phyloP scores from a whole-genome alignment of 2,113 vertebrate genomes.

The Coreoperca whiteheadi region DNA sequence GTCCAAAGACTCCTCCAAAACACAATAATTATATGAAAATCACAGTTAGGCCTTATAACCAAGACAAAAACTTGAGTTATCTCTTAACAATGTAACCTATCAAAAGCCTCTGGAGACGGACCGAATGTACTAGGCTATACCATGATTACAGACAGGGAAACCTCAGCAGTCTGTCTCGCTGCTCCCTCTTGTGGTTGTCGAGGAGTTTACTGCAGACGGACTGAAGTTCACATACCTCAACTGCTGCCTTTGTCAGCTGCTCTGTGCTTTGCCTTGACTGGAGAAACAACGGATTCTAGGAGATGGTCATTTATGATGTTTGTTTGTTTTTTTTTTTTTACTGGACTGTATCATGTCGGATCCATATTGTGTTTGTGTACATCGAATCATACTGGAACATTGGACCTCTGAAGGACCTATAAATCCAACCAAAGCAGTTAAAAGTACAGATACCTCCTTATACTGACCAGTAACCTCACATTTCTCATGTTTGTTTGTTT shows the following conservation, averaged over 20 bases:
- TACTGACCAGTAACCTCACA: slow-evolving; percentile 48
- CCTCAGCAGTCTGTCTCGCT: slow-evolving; percentile 39
- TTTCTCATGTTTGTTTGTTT: slow-evolving; percentile 53
- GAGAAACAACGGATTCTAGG: slow-evolving; percentile 55
- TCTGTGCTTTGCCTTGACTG: slow-evolving; percentile 66
- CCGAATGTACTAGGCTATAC: slow-evolving; percentile 57
- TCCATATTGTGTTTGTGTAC: slow-evolving; percentile 50
- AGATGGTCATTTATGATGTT: slow-evolving; percentile 43
- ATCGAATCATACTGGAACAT: slow-evolving; percentile 53
- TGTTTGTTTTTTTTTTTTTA: slow-evolving; percentile 46
- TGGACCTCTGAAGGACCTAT: slow-evolving; percentile 53
- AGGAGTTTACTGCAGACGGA: slow-evolving; percentile 32
- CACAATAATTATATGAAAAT: not conserved
- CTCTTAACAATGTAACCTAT: slow-evolving; percentile 3
- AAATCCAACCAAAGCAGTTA: slow-evolving; percentile 58
- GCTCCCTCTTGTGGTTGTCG: slow-evolving; percentile 40
- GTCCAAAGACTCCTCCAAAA: not conserved
- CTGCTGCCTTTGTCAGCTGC: slow-evolving; percentile 60
- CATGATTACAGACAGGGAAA: slow-evolving; percentile 37
- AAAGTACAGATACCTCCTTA: slow-evolving; percentile 59
- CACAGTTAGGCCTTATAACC: not conserved
- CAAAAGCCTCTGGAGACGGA: slow-evolving; percentile 27
- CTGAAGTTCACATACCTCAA: slow-evolving; percentile 69
- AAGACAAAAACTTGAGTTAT: slow-evolving; percentile 24
- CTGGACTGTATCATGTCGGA: slow-evolving; percentile 39